Evolutionary conservation across 2,888 invertebrate genomes (phyloP).

Genomic region (Philaethria dido): DNA sequence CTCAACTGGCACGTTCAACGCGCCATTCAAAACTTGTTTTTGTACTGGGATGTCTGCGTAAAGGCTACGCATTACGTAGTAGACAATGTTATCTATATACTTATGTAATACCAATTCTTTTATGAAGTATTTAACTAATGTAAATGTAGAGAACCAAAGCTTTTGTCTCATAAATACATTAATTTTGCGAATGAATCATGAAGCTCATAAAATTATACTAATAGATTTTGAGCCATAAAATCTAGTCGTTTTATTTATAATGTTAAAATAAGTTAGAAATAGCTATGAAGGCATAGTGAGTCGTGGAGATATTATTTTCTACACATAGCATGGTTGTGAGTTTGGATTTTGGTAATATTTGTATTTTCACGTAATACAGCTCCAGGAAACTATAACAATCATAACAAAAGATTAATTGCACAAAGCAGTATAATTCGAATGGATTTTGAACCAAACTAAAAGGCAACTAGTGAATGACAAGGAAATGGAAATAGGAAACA

Average conservation of each 20-base stretch:
- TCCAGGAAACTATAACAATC: background rate
- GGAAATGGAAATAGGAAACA: conserved; percentile 10
- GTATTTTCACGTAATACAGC: background rate
- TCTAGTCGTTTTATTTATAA: too few relatives aligned
- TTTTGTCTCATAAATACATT: background rate
- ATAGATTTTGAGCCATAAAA: too few relatives aligned
- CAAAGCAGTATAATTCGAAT: background rate
- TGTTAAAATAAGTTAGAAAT: too few relatives aligned
- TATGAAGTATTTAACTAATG: background rate
- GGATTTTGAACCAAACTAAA: background rate
- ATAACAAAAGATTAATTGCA: background rate
- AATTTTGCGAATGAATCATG: background rate
- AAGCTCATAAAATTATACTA: background rate
- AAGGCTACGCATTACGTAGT: too few relatives aligned
- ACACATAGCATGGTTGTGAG: too few relatives aligned
- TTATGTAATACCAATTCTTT: background rate
- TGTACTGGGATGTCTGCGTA: too few relatives aligned
- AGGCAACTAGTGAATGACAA: background rate
- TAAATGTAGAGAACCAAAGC: background rate
- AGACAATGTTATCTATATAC: background rate
- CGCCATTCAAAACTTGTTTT: too few relatives aligned
- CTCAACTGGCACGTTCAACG: too few relatives aligned
- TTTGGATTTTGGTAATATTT: too few relatives aligned
- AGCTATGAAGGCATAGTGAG: too few relatives aligned
- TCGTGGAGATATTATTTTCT: too few relatives aligned